Evolutionary conservation across 2,113 vertebrate genomes (phyloP).

Genomic region (Malaclemys terrapin): DNA sequence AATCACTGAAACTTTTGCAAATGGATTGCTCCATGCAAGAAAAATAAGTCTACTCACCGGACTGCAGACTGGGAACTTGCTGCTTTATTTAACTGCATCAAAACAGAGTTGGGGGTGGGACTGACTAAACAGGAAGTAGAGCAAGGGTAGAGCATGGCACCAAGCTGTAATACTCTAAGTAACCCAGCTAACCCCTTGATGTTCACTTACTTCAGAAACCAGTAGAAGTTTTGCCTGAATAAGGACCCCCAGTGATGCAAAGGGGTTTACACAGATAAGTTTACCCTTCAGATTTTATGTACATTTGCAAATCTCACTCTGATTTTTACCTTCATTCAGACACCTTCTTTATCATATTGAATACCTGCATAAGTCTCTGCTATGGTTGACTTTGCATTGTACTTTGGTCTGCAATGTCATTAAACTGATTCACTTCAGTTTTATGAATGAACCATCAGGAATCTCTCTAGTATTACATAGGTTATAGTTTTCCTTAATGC

Average conservation of each 20-base stretch:
- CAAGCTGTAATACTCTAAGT: not conserved
- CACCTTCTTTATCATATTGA: rapidly evolving
- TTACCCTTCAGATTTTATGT: not conserved
- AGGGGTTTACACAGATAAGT: not conserved
- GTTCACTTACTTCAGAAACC: not conserved
- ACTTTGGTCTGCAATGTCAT: not conserved
- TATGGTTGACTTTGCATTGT: not conserved
- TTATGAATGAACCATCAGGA: rapidly evolving
- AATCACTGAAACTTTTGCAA: not conserved
- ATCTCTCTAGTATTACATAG: not conserved
- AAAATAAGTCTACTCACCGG: not conserved
- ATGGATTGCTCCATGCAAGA: not conserved
- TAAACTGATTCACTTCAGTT: not conserved
- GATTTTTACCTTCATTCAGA: not conserved
- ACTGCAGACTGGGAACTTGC: not conserved
- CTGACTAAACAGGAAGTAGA: not conserved
- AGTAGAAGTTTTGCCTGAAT: not conserved
- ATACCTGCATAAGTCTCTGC: not conserved
- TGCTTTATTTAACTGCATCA: not conserved
- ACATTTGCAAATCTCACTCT: not conserved
- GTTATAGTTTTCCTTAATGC: rapidly evolving
- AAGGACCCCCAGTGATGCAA: not conserved
- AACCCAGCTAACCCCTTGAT: not conserved
- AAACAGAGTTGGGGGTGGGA: not conserved
- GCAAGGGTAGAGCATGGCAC: not conserved